A percentile compares a stretch with the other conserved stretches of the same genome.
Evolutionary conservation across 2,113 vertebrate genomes (phyloP).

Genomic region (Nerophis ophidion): DNA sequence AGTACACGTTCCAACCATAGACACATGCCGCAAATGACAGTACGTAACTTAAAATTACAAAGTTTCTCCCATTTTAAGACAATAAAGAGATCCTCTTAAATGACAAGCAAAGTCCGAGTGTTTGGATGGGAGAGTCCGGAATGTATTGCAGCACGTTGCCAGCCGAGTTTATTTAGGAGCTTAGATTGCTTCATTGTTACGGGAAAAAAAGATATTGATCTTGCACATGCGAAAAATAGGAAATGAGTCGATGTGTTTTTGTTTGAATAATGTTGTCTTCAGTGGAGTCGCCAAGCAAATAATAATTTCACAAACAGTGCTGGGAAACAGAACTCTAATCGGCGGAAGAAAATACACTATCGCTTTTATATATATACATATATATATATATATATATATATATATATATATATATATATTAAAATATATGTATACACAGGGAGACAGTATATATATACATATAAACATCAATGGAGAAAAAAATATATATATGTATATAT

Average conservation of each 20-base stretch:
- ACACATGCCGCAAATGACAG: constrained; percentile 53
- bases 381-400: too few relatives aligned
- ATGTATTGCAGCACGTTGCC: too few relatives aligned
- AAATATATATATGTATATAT: too few relatives aligned
- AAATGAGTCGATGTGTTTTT: background rate
- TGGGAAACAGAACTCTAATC: constrained; percentile 14
- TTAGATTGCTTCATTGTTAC: constrained; percentile 13
- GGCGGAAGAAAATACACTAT: constrained; percentile 19
- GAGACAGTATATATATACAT: too few relatives aligned
- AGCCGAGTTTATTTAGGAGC: background rate
- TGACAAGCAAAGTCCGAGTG: constrained; percentile 10
- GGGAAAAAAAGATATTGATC: constrained; percentile 6
- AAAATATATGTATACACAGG: too few relatives aligned
- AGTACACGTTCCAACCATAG: constrained; percentile 17
- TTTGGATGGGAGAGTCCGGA: constrained; percentile 42
- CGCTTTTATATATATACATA: too few relatives aligned
- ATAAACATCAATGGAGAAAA: too few relatives aligned
- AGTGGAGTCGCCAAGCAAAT: constrained; percentile 5
- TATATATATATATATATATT: too few relatives aligned
- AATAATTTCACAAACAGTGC: constrained; percentile 17
- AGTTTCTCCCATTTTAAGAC: background rate
- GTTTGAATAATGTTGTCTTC: constrained; percentile 36
- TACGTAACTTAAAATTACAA: constrained; percentile 30
- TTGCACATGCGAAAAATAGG: background rate
- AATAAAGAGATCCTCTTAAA: too few relatives aligned